Evolutionary conservation across 2,113 vertebrate genomes (phyloP).

Genomic region (Maccullochella peelii): DNA sequence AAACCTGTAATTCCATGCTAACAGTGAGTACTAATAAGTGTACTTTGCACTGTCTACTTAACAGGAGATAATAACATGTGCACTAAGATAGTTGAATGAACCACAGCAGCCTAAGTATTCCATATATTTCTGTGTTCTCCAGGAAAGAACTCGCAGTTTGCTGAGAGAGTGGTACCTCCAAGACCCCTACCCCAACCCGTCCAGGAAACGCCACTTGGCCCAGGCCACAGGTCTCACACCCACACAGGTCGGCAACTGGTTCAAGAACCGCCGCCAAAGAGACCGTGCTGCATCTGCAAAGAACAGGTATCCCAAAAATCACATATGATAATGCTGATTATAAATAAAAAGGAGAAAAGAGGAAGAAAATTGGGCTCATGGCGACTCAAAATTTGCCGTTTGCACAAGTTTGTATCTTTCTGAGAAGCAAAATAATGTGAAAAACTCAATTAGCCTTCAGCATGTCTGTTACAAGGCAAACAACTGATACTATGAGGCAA

Average conservation of each 20-base stretch:
- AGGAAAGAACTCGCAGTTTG: constrained; percentile 87
- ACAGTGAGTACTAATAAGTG: no score
- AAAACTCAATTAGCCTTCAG: background rate
- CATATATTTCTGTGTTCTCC: background rate
- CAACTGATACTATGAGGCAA: background rate
- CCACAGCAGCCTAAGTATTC: background rate
- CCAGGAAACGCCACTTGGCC: constrained; percentile 85
- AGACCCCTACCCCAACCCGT: constrained; percentile 87
- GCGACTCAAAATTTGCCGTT: background rate
- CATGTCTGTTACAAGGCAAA: background rate
- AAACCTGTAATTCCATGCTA: background rate
- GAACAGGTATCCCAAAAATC: constrained; percentile 77
- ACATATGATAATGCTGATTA: no score
- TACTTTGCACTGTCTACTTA: background rate
- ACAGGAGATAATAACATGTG: background rate
- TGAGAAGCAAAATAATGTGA: background rate
- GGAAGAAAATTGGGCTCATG: background rate
- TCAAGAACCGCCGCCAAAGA: constrained; percentile 87
- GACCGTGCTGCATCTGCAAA: constrained; percentile 87
- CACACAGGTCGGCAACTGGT: constrained; percentile 89
- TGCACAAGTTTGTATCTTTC: background rate
- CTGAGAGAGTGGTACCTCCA: constrained; percentile 88
- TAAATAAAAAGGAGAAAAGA: background rate
- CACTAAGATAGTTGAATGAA: background rate
- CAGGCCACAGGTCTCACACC: constrained; percentile 88